A percentile compares a stretch with the other conserved stretches of the same genome.
These are phyloP conservation scores for Psittacula cyanocephala DNA, from an alignment of 2,113 vertebrate species.

Conservation along the genomic window DNA sequence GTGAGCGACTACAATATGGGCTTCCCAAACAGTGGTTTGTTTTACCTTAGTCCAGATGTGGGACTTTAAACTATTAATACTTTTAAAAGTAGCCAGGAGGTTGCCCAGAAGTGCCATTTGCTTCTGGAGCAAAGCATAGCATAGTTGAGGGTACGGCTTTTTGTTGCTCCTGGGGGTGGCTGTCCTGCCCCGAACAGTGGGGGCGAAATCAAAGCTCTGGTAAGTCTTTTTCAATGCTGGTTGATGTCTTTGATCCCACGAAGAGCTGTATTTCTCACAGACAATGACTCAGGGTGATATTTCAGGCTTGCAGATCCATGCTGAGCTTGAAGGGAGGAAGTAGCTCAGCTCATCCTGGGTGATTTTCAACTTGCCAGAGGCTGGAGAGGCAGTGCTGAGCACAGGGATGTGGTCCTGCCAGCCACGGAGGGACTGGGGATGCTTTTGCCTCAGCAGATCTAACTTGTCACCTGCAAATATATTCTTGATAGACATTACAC, in stretches of 20 bases:
- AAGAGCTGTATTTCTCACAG: neutral
- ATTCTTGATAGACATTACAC: neutral
- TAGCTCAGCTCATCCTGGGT: neutral
- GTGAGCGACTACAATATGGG: neutral
- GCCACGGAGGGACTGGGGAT: accelerated
- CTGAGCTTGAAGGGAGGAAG: neutral
- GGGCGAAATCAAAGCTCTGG: neutral
- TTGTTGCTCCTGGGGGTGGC: neutral
- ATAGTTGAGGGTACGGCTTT: neutral
- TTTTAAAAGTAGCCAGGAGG: neutral
- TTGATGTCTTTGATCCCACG: neutral
- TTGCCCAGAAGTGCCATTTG: neutral
- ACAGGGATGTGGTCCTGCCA: neutral
- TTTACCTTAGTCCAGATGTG: neutral
- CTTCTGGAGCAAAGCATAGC: neutral
- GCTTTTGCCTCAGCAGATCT: neutral
- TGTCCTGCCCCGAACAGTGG: neutral
- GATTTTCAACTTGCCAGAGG: neutral
- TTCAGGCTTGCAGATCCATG: neutral
- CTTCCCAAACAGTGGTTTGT: neutral
- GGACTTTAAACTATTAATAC: neutral
- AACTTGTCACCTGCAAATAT: neutral
- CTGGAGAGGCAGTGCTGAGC: neutral
- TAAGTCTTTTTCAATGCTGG: neutral
- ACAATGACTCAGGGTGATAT: neutral